These are phyloP conservation scores for Cinara cedri DNA, from an alignment of 2,888 invertebrate genomes.

Conservation along the genomic window DNA sequence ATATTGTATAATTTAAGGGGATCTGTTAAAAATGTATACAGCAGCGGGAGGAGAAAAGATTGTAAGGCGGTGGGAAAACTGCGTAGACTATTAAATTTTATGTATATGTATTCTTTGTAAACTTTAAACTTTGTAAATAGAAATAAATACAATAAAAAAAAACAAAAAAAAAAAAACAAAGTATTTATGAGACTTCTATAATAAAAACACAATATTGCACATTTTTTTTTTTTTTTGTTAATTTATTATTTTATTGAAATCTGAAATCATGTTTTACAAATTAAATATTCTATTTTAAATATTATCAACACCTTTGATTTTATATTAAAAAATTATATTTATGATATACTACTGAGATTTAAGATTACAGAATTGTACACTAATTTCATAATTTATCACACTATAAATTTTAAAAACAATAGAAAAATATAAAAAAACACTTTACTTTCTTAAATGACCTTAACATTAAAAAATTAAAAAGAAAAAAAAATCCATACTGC, in stretches of 20 bases:
- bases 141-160: too few relatives aligned
- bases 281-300: too few relatives aligned
- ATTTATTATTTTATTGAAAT: background rate
- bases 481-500: background rate
- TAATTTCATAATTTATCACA: too few relatives aligned
- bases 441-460: too few relatives aligned
- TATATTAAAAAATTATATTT: too few relatives aligned
- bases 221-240: background rate
- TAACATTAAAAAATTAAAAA: background rate
- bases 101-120: slow-evolving; percentile 52
- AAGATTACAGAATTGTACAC: too few relatives aligned
- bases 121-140: slow-evolving; percentile 56
- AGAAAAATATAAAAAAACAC: too few relatives aligned
- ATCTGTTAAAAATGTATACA: slow-evolving; percentile 2
- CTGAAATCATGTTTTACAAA: too few relatives aligned
- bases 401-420: too few relatives aligned
- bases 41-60: background rate
- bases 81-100: slow-evolving; percentile 38
- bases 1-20: slow-evolving; percentile 10
- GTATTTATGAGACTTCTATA: background rate
- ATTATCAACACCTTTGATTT: too few relatives aligned
- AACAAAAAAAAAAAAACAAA: slow-evolving; percentile 9
- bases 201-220: background rate
- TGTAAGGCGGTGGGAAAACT: slow-evolving; percentile 7
- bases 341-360: too few relatives aligned